Percentiles rank a stretch among this genome's conserved stretches.
Evolutionary conservation across 2,888 invertebrate genomes (phyloP).

Genomic region (Rambutsinella grinnellia): DNA sequence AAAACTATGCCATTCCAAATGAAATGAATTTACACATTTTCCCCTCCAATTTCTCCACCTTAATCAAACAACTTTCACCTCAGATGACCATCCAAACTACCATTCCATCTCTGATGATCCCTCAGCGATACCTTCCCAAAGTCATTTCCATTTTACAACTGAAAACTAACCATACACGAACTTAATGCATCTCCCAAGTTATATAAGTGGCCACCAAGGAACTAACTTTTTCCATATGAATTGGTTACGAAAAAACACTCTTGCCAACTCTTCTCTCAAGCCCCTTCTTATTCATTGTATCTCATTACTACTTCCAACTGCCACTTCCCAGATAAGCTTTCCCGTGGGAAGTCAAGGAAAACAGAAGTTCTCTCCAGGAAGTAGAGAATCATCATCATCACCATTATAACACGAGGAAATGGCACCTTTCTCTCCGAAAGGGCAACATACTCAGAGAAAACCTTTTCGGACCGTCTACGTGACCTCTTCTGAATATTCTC

Average conservation of each 20-base stretch:
- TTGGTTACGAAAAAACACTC: not conserved
- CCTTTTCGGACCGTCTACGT: too few relatives aligned
- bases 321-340: conserved; percentile 46
- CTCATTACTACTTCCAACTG: conserved; percentile 39
- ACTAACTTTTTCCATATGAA: too few relatives aligned
- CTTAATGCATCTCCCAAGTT: too few relatives aligned
- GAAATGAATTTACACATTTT: conserved; percentile 7
- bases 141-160: not conserved
- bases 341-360: conserved; percentile 42
- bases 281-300: conserved; percentile 51
- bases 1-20: too few relatives aligned
- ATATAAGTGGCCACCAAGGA: too few relatives aligned
- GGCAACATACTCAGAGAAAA: too few relatives aligned
- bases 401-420: not conserved
- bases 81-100: too few relatives aligned
- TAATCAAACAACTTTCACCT: conserved; percentile 13
- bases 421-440: conserved; percentile 1
- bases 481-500: too few relatives aligned
- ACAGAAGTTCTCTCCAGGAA: not conserved
- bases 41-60: conserved; percentile 1
- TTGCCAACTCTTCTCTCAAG: not conserved
- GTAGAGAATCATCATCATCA: conserved; percentile 11
- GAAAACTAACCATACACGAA: too few relatives aligned
- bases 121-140: not conserved
- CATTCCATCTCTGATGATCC: too few relatives aligned